Evolutionary conservation across 1,140 invertebrate species (phyloP), one percentile per base, ranked within the genome.

Genomic region (Papilio machaon): DNA sequence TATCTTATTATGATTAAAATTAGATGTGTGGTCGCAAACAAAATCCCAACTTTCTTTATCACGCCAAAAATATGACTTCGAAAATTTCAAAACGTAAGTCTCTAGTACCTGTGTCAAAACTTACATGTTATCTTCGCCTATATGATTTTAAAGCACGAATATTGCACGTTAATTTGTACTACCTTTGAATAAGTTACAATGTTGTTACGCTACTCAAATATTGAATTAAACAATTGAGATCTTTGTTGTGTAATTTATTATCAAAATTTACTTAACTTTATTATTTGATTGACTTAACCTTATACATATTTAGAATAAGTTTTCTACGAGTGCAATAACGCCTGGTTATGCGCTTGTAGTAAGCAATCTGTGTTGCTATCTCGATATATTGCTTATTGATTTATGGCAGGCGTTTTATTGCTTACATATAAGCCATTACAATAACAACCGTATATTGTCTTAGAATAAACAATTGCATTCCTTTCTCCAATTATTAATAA

Each of bases 371-470:
- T 30, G 60, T 6, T 9, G 10, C 70, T 73, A 10, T 49, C 67
- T 38, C 23, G 23, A 67, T 79, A 82, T 79, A 82, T 83, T 85
- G 84, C 82, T 77, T 79, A 77, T 82, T 47, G 75, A 52, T 10
- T 54, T 64, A 30, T 38, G 70, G 54, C 70, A 85, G 84, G 84
- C 84, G 84, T 80, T 30, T 49, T 67, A 64, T 83, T 82, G n/a
- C 64, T 52, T 64, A 64, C 49, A 52, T 15, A 52, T 8, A 52
- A 52, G 15, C 23, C 23, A 30, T 30, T 30, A 30, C 23, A 52
- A 52, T 52, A 15, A 15, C 49, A 15, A 52, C 49, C 13, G 49
- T 15, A 52, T 52, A 52, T 52, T 52, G 13, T 15, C 13, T 17
- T 58, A 58, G 54, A 58, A 58, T n/a, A 58, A 19, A 19, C 54